Conservation (phyloP, 2,113 vertebrate species). For the Cyanoliseus patagonus region DNA sequence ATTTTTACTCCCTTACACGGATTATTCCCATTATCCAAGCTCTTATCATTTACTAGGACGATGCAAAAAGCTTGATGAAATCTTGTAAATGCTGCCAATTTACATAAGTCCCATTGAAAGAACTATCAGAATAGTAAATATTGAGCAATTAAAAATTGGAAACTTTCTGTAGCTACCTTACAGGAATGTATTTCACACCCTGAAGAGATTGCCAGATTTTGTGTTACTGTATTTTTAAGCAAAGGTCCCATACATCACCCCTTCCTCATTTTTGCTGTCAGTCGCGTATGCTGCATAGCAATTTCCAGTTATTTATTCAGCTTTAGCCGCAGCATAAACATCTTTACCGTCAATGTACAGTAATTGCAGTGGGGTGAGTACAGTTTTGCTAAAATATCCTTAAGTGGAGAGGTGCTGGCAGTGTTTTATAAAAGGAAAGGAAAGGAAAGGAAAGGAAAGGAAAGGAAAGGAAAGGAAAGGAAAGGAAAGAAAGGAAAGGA, state of each 20-base stretch:
- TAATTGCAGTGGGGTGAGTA: conserved; percentile 32
- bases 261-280: conserved; percentile 33
- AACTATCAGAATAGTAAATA: not conserved
- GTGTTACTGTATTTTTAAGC: not conserved
- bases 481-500: not conserved
- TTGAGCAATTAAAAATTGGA: not conserved
- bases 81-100: not conserved
- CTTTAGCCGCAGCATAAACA: conserved; percentile 42
- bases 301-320: conserved; percentile 52
- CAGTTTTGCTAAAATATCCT: conserved; percentile 42
- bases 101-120: not conserved
- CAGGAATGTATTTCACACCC: not conserved
- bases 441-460: too few species aligned
- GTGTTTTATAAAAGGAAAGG: not conserved
- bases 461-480: not conserved
- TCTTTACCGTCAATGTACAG: conserved; percentile 26
- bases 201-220: not conserved
- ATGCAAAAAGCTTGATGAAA: not conserved
- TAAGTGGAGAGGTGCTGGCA: not conserved
- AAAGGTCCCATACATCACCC: not conserved
- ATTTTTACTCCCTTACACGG: not conserved
- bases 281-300: not conserved
- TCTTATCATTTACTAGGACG: not conserved
- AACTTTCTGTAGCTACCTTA: not conserved
- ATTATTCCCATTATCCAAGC: not conserved